Base-by-base conservation (phyloP, 2,888 invertebrate genomes). In the Metellina segmentata region DNA sequence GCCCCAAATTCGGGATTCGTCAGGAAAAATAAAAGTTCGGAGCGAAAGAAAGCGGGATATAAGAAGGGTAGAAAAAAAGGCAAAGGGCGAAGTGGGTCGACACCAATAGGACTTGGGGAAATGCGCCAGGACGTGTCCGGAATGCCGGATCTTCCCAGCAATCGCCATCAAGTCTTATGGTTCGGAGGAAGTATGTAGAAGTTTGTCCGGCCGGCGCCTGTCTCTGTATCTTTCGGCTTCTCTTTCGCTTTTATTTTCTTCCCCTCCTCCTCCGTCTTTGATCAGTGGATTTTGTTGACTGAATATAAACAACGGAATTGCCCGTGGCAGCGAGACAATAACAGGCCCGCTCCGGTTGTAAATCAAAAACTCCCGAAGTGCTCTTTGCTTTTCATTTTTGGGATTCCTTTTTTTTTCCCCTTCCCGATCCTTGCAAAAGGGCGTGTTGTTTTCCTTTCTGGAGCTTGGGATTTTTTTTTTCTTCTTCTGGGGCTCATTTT, bases 271-370 rank as follows among this genome's bases (percentile, higher is more conserved):
- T 34, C 34, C 34, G 34, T 34, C 90, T 90, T 81, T 90, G 85
- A 90, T 85, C 85, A 90, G 75, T 61, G 85, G 90, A 81, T 86
- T 90, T 90, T 90, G 90, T 90, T 86, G 90, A 90, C 90, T 90
- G 90, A 90, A 90, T 90, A 85, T 90, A 85, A 90, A 90, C 90
- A 90, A 90, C 90, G 83, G 90, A 81, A 90, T 90, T 90, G 85
- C 85, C 81, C 19, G 52, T 34, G 81, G 81, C 69, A 72, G 51
- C 69, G 53, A 85, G 79, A 81, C 85, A 88, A 88, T 88, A 88
- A 88, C 81, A n/a, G 53, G 78, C 49, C 72, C 87, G 53, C 49
- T 75, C 49, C 72, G 74, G 75, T 34, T 88, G 88, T 88, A 88
- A 88, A 88, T 88, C 88, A 88, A 88, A 88, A 81, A 85, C 20